Conservation (phyloP, 2,113 vertebrate species). For the Cnemophilus loriae region DNA sequence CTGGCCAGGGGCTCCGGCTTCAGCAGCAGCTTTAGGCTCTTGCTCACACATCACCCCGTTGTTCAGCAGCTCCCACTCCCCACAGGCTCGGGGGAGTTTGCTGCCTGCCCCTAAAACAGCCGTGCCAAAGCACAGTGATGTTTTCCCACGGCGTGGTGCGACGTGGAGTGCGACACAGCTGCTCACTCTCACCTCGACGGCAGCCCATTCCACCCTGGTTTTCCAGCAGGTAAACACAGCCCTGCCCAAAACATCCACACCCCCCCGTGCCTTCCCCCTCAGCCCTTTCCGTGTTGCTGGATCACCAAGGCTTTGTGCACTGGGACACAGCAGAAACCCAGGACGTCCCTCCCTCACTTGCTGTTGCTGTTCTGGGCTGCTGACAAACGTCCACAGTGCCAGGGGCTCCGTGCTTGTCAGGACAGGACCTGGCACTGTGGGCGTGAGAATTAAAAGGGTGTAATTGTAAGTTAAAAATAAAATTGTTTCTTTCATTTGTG, state of each 20-base stretch:
- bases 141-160: accelerated
- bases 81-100: not conserved
- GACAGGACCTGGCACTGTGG: slow-evolving; percentile 26
- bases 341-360: not conserved
- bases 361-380: slow-evolving; percentile 1
- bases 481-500: not conserved
- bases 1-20: not conserved
- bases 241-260: not conserved
- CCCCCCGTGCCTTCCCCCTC: not conserved
- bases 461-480: slow-evolving; percentile 2
- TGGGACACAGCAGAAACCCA: not conserved
- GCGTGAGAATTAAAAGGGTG: slow-evolving; percentile 1
- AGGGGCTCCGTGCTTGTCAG: slow-evolving; percentile 36
- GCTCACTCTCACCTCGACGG: accelerated
- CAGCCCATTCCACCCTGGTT: not conserved
- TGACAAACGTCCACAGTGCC: slow-evolving; percentile 4
- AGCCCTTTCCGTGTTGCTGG: not conserved
- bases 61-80: not conserved
- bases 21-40: not conserved
- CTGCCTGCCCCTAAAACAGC: not conserved
- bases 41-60: not conserved
- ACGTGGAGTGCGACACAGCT: accelerated
- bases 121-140: not conserved
- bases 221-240: not conserved
- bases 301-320: not conserved